Evolutionary conservation across 2,797 vertebrate genomes (phyloP), one percentile per base, ranked within the genome.

Genomic region (Spinus pinus): DNA sequence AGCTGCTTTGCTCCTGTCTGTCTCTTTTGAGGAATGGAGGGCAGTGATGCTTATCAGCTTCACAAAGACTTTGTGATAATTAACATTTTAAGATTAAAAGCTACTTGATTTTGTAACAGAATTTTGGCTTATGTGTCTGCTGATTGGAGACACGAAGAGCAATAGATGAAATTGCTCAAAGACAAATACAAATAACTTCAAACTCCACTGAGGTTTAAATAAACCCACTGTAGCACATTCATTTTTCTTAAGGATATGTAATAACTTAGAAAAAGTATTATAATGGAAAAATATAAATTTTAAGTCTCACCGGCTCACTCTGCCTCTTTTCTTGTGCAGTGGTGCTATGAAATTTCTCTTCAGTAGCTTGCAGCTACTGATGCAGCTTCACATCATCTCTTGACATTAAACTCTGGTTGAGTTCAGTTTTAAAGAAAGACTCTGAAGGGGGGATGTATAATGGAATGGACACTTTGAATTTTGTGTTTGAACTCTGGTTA

Each of bases 201-300:
- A 64, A 87, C 37, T 85, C 60, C n/a, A 56, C 30, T 67, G 79
- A 91, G 50, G 49, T 89, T 96, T 94, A 83, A 94, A 77, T 74
- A 85, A 82, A 78, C 18, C 37, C 25, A 3, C 57, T 53, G 37
- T 35, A 82, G 61, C 72, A 31, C 41, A 57, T 67, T 89, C 24
- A 74, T 92, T 89, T 92, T 89, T 89, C 84, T 88, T 78, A 82
- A 42, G 35, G 65, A 50, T 94, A 83, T 24, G 42, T 54, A 89
- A 74, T 87, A 90, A 83, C 54, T 89, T 86, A 77, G 60, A 61
- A 81, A 67, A 92, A 67, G 18, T 89, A 54, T 83, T 94, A 81
- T 39, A 93, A 83, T 91, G 75, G 84, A 67, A 41, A 92, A 94
- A 91, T 87, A 81, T 12, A 85, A 71, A 81, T 82, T 94, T 92